Percentiles rank a stretch among this genome's conserved stretches.
phyloP scores from a whole-genome alignment of 2,797 vertebrate species.

The Myotis daubentonii region DNA sequence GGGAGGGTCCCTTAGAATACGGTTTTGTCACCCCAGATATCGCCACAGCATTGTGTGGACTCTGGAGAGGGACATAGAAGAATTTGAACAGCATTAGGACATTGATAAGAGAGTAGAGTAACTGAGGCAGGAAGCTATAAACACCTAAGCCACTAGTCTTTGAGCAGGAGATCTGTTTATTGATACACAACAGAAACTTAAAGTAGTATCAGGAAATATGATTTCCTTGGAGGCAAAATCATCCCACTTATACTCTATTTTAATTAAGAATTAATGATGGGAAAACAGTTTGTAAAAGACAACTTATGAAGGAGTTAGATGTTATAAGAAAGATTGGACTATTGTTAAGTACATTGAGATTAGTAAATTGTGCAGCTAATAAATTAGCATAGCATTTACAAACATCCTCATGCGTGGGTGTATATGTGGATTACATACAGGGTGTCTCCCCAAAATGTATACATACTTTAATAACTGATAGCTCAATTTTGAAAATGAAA shows the following conservation, averaged over 20 bases:
- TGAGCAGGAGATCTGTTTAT: accelerated
- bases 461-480: too few relatives aligned
- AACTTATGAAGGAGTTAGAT: background rate
- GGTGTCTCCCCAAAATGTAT: too few relatives aligned
- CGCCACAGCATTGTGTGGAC: background rate
- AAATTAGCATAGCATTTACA: background rate
- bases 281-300: background rate
- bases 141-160: background rate
- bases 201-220: background rate
- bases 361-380: background rate
- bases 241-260: background rate
- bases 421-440: background rate
- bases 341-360: too few relatives aligned
- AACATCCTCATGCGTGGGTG: accelerated
- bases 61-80: background rate
- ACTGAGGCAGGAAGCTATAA: background rate
- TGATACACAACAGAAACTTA: background rate
- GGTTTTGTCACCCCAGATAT: background rate
- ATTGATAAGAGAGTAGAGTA: background rate
- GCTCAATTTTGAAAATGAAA: too few relatives aligned
- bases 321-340: background rate
- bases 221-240: background rate
- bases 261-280: constrained; percentile 37
- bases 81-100: background rate
- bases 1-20: background rate